Evolutionary conservation across 2,888 invertebrate species (phyloP), one percentile per base, ranked within the genome.

Genomic region (Masnerella sp.): DNA sequence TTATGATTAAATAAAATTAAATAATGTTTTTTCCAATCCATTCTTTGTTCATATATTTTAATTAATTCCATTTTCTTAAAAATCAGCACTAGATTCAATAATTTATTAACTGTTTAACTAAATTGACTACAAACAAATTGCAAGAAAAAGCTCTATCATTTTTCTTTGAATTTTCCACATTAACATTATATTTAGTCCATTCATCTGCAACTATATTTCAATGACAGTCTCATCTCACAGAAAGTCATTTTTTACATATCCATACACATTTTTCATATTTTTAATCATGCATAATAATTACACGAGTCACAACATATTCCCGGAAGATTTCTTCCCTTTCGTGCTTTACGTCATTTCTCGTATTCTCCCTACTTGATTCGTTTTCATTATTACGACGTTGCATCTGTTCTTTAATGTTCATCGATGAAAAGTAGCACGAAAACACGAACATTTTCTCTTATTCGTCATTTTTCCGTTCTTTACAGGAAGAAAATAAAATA

Each of bases 301-400:
- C 12, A 5, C 18, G 22, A 14, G 28, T 11, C 5, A 36, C 8
- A n/a, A 47, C 12, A 49, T 34, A 32, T 36, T 14, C n/a, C 42
- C 22, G 25, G 12, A 14, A 32, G 15, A 22, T 2, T 8, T 52
- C 12, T 20, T 14, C 7, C 22, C 18, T 58, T 20, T 12, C 20
- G 17, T 22, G 12, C 42, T 17, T 9, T 42, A 11, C n/a, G 22
- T 38, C 2, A 11, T 49, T 40, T 7, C 12, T 34, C 20, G 8
- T 18, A 14, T 47, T 58, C 22, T 18, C 17, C 59, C 22, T 12
- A 11, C 25, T 47, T 28, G 43, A 73, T 73, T 73, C 40, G 34
- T 73, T 68, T 58, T 42, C 58, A 68, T 73, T 62, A 62, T 34
- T 34, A 36, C 49, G 47, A 54, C 58, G 17, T n/a, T 7, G 36